phyloP scores from a whole-genome alignment of 2,888 invertebrate genomes.

The Caenorhabditis parvicauda region DNA sequence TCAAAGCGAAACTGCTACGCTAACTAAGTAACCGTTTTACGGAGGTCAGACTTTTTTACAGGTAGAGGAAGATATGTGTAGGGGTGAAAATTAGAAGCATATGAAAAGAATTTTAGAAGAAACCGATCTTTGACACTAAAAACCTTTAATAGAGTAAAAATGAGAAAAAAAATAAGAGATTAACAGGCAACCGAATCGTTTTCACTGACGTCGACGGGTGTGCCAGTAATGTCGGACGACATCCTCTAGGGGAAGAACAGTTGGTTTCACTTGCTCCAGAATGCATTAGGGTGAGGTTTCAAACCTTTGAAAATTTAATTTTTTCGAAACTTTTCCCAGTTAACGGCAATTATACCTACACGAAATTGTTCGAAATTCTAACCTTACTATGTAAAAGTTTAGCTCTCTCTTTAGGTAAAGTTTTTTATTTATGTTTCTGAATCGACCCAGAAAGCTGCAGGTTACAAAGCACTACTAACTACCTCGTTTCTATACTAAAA shows the following conservation, averaged over 20 bases:
- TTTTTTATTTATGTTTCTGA: too few relatives aligned
- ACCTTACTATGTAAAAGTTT: neutral
- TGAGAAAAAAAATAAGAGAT: neutral
- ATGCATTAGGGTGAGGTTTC: slow-evolving; percentile 56
- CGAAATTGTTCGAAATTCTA: neutral
- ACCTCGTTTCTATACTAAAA: too few relatives aligned
- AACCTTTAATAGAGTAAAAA: neutral
- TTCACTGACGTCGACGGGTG: slow-evolving; percentile 63
- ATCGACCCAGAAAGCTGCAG: too few relatives aligned
- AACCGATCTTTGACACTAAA: neutral
- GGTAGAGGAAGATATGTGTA: too few relatives aligned
- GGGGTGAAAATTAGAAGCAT: too few relatives aligned
- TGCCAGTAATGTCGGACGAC: slow-evolving; percentile 55
- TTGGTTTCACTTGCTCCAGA: slow-evolving; percentile 63
- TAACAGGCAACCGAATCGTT: slow-evolving; percentile 62
- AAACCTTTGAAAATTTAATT: too few relatives aligned
- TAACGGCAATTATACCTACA: slow-evolving; percentile 1
- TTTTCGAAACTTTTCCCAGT: neutral
- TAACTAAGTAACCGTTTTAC: too few relatives aligned
- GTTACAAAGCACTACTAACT: too few relatives aligned
- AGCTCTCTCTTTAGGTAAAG: neutral
- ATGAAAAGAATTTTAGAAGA: too few relatives aligned
- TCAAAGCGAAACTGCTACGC: too few relatives aligned
- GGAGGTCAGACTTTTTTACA: too few relatives aligned
- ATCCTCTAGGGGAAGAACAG: slow-evolving; percentile 62